Conservation (phyloP, 2,888 invertebrate species). For the Tiliacea citrago region DNA sequence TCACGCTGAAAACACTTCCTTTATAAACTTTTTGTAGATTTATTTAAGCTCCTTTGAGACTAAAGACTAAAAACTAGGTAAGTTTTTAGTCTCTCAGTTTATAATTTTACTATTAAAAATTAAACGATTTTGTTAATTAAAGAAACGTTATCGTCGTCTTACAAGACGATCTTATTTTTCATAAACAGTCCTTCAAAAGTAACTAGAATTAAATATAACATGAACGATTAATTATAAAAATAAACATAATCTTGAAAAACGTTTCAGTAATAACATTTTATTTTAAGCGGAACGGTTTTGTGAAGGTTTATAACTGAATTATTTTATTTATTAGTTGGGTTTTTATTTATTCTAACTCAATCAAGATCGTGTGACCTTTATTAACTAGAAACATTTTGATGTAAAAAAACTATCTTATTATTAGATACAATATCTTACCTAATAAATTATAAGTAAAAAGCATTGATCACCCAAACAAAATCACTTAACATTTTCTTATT, state of each 20-base stretch:
- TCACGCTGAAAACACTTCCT: background rate
- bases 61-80: no score
- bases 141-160: background rate
- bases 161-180: background rate
- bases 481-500: slow-evolving; percentile 27
- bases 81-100: accelerated
- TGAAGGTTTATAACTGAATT: slow-evolving; percentile 23
- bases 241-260: slow-evolving; percentile 22
- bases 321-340: slow-evolving; percentile 13
- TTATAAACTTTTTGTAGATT: background rate
- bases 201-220: background rate
- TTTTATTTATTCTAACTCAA: slow-evolving; percentile 6
- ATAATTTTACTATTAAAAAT: background rate
- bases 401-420: no score
- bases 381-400: background rate
- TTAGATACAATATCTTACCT: background rate
- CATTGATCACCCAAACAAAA: slow-evolving; percentile 14
- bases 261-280: slow-evolving; percentile 34
- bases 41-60: background rate
- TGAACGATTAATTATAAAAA: slow-evolving; percentile 2
- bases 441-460: background rate
- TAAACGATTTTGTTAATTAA: no score
- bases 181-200: background rate
- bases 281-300: slow-evolving; percentile 8
- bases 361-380: background rate